These are phyloP conservation scores for Molothrus ater DNA, from an alignment of 2,797 vertebrate genomes.

Conservation along the genomic window DNA sequence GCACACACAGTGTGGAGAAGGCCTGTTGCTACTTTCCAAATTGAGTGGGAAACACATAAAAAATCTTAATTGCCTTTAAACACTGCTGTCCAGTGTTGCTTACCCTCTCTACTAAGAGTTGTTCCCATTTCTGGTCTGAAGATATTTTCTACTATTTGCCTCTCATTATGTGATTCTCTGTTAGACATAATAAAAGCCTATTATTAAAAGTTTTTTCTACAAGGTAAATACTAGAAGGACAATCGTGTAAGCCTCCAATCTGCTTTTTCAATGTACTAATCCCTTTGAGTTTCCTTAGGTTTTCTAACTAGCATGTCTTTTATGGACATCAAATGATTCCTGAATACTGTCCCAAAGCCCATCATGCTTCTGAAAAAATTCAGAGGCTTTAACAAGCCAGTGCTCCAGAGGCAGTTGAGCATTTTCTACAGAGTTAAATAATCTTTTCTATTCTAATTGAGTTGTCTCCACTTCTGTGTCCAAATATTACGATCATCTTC, in stretches of 20 bases:
- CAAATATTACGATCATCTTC: not conserved
- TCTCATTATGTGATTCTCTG: not conserved
- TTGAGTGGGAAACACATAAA: not conserved
- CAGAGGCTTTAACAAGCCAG: not conserved
- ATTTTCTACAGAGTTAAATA: not conserved
- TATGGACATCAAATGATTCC: not conserved
- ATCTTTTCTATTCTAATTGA: not conserved
- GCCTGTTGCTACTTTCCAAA: not conserved
- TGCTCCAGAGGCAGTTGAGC: not conserved
- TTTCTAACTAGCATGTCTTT: not conserved
- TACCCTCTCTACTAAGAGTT: not conserved
- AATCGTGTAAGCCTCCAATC: not conserved
- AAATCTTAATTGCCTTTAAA: not conserved
- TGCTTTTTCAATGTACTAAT: not conserved
- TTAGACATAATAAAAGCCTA: not conserved
- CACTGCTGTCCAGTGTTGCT: not conserved
- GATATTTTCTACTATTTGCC: not conserved
- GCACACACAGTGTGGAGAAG: not conserved
- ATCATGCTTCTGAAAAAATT: not conserved
- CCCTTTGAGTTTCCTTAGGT: not conserved
- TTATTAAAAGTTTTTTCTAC: not conserved
- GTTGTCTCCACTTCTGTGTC: not conserved
- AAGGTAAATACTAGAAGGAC: not conserved
- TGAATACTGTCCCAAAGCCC: not conserved
- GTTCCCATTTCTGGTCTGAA: not conserved